Conservation (phyloP, 2,888 invertebrate species). For the Cephus sareptanus region DNA sequence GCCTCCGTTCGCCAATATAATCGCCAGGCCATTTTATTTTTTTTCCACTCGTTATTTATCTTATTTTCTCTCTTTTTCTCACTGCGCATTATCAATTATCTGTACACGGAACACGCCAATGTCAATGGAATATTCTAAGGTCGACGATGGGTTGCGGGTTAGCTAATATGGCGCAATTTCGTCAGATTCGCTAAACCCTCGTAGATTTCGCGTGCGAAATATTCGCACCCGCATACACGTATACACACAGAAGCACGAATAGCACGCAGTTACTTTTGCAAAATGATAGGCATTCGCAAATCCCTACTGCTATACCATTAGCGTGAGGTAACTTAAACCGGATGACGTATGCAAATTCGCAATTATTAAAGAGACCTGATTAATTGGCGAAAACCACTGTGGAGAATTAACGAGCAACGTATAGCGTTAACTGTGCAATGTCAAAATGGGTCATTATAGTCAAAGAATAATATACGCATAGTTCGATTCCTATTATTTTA, state of each 20-base stretch:
- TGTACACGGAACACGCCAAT: neutral
- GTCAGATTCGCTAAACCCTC: neutral
- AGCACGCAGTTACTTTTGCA: neutral
- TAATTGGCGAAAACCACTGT: neutral
- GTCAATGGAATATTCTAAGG: neutral
- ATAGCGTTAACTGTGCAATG: neutral
- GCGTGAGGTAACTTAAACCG: neutral
- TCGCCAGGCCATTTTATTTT: neutral
- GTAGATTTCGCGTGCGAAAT: neutral
- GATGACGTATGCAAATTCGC: neutral
- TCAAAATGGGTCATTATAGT: neutral
- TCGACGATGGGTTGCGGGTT: neutral
- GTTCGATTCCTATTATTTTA: neutral
- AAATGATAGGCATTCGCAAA: neutral
- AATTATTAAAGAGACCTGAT: too few species aligned
- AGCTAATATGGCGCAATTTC: neutral
- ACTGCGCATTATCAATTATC: neutral
- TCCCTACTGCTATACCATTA: neutral
- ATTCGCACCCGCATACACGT: neutral
- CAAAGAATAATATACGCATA: neutral
- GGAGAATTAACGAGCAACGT: neutral
- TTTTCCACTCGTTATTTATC: neutral
- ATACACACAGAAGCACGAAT: neutral
- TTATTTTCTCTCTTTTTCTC: neutral
- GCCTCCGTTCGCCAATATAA: neutral